Conservation (phyloP, 2,888 invertebrate species). For the Aplocera efformata region DNA sequence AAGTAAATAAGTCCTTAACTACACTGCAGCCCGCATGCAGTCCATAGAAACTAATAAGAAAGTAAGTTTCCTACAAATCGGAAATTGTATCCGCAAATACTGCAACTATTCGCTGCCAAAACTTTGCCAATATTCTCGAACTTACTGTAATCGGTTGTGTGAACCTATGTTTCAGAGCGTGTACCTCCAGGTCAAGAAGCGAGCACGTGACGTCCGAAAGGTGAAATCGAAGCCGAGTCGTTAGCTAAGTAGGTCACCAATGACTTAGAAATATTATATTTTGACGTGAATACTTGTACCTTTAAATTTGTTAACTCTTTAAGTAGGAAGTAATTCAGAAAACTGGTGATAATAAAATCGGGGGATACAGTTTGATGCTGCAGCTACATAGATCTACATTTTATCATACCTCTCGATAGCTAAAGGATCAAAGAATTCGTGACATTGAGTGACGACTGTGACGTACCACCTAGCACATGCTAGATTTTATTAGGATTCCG, state of each 20-base stretch:
- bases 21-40: constrained; percentile 16
- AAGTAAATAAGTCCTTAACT: constrained; percentile 8
- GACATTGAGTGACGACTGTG: no score
- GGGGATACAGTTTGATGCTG: no score
- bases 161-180: constrained; percentile 8
- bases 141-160: constrained; percentile 20
- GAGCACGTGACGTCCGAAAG: not conserved
- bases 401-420: no score
- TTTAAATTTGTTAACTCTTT: no score
- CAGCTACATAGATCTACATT: no score
- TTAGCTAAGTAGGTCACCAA: constrained; percentile 10
- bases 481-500: no score
- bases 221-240: not conserved
- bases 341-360: no score
- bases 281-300: no score
- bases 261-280: no score
- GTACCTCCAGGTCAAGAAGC: not conserved
- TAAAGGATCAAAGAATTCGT: no score
- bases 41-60: constrained; percentile 17
- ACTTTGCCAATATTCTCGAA: constrained; percentile 31
- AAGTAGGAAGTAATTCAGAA: no score
- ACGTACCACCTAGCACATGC: no score
- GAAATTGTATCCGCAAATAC: constrained; percentile 30
- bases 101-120: constrained; percentile 24
- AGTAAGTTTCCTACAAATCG: constrained; percentile 24